Conservation (phyloP, 2,113 vertebrate species). For the Lanius collurio region DNA sequence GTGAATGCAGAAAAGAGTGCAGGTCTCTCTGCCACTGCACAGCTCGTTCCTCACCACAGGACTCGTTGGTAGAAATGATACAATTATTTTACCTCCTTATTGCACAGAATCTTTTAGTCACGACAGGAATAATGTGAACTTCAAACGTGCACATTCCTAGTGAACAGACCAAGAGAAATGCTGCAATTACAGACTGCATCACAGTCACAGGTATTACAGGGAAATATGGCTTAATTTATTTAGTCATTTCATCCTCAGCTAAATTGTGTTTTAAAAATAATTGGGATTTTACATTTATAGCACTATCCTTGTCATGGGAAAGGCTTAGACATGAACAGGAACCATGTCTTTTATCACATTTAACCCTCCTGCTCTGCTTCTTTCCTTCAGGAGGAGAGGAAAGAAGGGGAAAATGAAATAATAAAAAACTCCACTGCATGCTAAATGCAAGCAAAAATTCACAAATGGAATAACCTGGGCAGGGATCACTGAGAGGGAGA, state of each 20-base stretch:
- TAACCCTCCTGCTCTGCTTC: background rate
- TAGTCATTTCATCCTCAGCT: background rate
- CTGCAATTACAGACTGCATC: background rate
- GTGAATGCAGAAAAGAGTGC: background rate
- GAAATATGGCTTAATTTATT: background rate
- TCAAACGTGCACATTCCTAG: background rate
- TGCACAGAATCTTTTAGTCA: background rate
- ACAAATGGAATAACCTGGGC: background rate
- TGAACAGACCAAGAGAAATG: background rate
- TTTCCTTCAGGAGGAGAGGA: background rate
- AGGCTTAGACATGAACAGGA: background rate
- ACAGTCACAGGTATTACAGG: background rate
- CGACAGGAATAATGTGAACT: background rate
- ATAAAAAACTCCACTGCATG: rapidly evolving
- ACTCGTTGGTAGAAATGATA: background rate
- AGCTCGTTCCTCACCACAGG: background rate
- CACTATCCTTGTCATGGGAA: background rate
- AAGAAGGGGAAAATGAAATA: background rate
- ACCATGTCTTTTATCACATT: background rate
- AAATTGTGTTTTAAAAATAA: background rate
- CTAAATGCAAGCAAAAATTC: background rate
- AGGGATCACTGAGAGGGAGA: background rate
- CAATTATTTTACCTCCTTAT: background rate
- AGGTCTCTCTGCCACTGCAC: background rate
- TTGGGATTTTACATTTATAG: background rate